Percentiles rank a stretch among this genome's conserved stretches.
Evolutionary conservation across 2,797 vertebrate species (phyloP).

Genomic region (Nannoperca australis): DNA sequence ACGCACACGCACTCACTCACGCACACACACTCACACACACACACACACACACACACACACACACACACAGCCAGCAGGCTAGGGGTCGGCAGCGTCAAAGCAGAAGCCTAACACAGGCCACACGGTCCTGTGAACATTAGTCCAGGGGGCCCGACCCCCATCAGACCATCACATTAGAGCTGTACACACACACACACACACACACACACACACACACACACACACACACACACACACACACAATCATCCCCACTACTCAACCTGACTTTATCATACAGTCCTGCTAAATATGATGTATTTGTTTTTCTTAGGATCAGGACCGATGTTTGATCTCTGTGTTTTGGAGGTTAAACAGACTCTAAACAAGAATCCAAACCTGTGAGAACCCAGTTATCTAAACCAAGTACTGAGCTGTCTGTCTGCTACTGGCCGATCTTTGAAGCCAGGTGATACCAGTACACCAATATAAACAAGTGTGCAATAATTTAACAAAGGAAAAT

Average conservation of each 20-base stretch:
- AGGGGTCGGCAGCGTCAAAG: background rate
- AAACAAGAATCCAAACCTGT: background rate
- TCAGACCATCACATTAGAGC: background rate
- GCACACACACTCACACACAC: background rate
- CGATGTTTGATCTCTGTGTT: background rate
- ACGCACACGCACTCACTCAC: background rate
- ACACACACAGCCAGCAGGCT: constrained; percentile 30
- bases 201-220: background rate
- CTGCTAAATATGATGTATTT: background rate
- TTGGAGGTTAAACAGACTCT: background rate
- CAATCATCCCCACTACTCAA: background rate
- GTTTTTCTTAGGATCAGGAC: background rate
- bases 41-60: background rate
- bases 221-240: too few species aligned
- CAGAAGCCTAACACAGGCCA: constrained; percentile 5
- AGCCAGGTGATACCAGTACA: background rate
- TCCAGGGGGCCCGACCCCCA: background rate
- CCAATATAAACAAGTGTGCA: background rate
- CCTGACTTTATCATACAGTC: background rate
- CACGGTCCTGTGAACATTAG: constrained; percentile 14
- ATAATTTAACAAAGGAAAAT: background rate
- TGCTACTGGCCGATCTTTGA: background rate
- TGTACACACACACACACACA: background rate
- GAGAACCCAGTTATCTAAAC: background rate
- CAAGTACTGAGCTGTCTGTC: background rate